Percentiles rank a stretch among this genome's conserved stretches.
These are phyloP conservation scores for Calliscelio sp. DNA, from an alignment of 2,888 invertebrate species.

Conservation along the genomic window DNA sequence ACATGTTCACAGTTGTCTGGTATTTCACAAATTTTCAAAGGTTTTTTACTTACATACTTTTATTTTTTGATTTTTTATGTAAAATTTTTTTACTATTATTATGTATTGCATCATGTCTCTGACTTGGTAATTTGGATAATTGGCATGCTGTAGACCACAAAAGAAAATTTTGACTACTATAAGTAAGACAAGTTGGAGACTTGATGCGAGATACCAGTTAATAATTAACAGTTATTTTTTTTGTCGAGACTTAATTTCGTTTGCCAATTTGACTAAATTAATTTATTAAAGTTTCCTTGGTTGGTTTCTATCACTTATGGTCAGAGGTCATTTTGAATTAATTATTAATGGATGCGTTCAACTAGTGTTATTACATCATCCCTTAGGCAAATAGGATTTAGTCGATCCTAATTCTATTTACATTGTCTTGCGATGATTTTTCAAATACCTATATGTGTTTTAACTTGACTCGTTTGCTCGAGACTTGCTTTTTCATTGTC, in stretches of 20 bases:
- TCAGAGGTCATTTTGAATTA: constrained; percentile 82
- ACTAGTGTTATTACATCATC: constrained; percentile 82
- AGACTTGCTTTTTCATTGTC: constrained; percentile 47
- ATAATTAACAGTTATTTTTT: constrained; percentile 43
- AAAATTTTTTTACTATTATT: constrained; percentile 75
- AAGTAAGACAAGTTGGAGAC: constrained; percentile 59
- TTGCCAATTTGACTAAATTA: constrained; percentile 77
- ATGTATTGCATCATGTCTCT: constrained; percentile 40
- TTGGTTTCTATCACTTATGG: constrained; percentile 81
- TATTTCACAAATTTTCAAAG: constrained; percentile 85
- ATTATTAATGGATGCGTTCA: constrained; percentile 81
- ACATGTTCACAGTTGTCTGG: constrained; percentile 86
- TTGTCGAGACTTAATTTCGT: constrained; percentile 56
- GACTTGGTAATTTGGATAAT: constrained; percentile 17
- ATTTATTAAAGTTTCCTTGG: constrained; percentile 78
- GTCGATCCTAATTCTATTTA: constrained; percentile 84
- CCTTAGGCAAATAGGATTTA: constrained; percentile 82
- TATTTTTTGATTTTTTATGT: constrained; percentile 22
- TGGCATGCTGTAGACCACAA: background rate
- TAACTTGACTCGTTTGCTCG: constrained; percentile 72
- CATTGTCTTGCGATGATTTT: constrained; percentile 85
- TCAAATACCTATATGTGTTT: constrained; percentile 79
- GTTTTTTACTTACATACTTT: constrained; percentile 45
- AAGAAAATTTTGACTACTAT: background rate
- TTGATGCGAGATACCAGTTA: constrained; percentile 46